Base-by-base conservation (phyloP, 2,797 vertebrate species). In the Pitangus sulphuratus region DNA sequence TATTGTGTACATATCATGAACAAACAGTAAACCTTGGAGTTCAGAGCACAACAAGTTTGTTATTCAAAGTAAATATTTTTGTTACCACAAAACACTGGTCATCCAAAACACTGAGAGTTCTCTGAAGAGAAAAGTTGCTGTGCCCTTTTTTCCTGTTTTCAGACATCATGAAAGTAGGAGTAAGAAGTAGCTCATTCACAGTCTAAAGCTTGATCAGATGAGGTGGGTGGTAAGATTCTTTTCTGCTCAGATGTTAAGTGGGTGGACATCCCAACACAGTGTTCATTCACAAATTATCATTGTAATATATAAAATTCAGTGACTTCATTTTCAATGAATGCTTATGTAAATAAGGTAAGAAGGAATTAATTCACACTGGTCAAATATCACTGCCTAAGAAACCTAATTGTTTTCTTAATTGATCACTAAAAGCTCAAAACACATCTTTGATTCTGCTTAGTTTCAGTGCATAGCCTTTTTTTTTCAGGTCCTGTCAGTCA, bases 1-100 rank as follows among this genome's bases (percentile, higher is more conserved):
- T 0, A 8, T n/a, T 2, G 13, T 22, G 18, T 21, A 4, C 1
- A 14, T 40, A 16, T 0, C 2, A 9, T 45, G 3, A 65, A 16
- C 44, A 72, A 69, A 6, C 5, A 50, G 9, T 6, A 82, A 40
- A 6, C 0, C 12, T 31, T 61, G 21, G 20, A 70, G 4, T 77
- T 39, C 2, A 3, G 16, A 69, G 10, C 11, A 50, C 1, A 1
- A 15, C 3, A 58, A 31, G 8, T 30, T 3, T 47, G 2, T 4
- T 80, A 16, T 31, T 66, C 21, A 50, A 37, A 66, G 24, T 74
- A 47, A 75, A 31, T 50, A 18, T 14, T 70, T 83, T 83, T 37
- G 28, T 60, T 42, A 45, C 9, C 0, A 24, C 3, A 54, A 39
- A 81, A 58, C 3, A 22, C 2, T 31, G 37, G 47, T 15, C 12